These are phyloP conservation scores for Drosophila chauvacae DNA, from an alignment of 1,140 invertebrate species.

Conservation along the genomic window DNA sequence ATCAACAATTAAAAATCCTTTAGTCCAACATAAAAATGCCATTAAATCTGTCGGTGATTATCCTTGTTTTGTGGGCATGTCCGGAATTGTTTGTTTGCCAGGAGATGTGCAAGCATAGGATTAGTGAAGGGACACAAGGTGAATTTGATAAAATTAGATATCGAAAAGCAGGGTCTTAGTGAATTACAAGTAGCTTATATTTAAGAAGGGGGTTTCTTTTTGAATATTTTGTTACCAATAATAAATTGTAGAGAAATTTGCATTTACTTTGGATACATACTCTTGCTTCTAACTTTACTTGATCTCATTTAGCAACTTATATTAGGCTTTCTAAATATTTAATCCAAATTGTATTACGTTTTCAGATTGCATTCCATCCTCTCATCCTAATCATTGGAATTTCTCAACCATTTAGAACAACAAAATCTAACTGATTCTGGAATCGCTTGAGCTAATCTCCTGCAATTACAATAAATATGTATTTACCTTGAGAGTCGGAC, in stretches of 20 bases:
- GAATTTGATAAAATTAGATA: not conserved
- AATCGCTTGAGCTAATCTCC: constrained; percentile 17
- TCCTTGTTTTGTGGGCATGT: constrained; percentile 48
- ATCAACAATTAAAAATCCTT: constrained; percentile 78
- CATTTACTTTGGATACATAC: too few species aligned
- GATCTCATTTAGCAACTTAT: not conserved
- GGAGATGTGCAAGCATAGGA: constrained; percentile 4
- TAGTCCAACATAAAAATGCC: constrained; percentile 75
- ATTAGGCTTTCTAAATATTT: not conserved
- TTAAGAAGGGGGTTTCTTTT: not conserved
- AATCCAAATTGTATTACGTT: too few species aligned
- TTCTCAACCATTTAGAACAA: not conserved
- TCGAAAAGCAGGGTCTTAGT: not conserved
- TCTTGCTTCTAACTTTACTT: too few species aligned
- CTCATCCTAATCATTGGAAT: not conserved
- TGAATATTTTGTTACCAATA: not conserved
- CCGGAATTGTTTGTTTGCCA: constrained; percentile 23
- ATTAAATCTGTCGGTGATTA: constrained; percentile 75
- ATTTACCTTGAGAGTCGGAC: constrained; percentile 8
- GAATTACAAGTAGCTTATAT: too few species aligned
- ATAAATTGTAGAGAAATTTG: not conserved
- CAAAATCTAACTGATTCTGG: not conserved
- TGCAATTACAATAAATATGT: constrained; percentile 29
- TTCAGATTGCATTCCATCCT: not conserved
- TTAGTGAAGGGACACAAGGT: constrained; percentile 2